Percentiles rank a stretch among this genome's conserved stretches.
phyloP scores from a whole-genome alignment of 2,113 vertebrate genomes.

The Otolemur garnettii region DNA sequence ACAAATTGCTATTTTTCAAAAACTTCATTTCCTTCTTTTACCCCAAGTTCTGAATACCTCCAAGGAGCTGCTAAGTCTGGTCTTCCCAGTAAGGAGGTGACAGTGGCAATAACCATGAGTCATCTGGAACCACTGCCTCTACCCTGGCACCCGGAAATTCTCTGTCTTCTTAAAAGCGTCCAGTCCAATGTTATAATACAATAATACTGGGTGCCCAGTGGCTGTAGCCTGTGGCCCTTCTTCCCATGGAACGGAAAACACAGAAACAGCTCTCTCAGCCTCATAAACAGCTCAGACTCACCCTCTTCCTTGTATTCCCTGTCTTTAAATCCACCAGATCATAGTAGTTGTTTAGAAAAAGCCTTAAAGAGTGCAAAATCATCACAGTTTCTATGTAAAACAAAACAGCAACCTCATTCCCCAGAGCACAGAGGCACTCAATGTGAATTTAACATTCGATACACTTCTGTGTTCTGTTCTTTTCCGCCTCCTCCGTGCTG shows the following conservation, averaged over 20 bases:
- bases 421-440: not conserved
- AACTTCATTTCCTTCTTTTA: slow-evolving; percentile 10
- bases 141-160: not conserved
- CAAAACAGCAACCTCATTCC: slow-evolving; percentile 61
- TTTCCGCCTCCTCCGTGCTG: not conserved
- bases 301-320: not conserved
- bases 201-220: not conserved
- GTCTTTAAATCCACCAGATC: slow-evolving; percentile 43
- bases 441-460: slow-evolving; percentile 18
- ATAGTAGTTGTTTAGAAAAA: slow-evolving; percentile 43
- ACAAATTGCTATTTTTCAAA: not conserved
- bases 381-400: slow-evolving; percentile 51
- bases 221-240: not conserved
- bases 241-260: not conserved
- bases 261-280: not conserved
- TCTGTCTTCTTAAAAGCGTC: not conserved
- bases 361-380: slow-evolving; percentile 41
- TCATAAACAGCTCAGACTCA: not conserved
- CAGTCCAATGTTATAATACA: too few species aligned
- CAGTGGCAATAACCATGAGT: not conserved
- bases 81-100: not conserved
- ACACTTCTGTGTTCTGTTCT: slow-evolving; percentile 49
- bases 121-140: not conserved
- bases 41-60: not conserved
- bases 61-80: not conserved